These are phyloP conservation scores for Elaphurus davidianus DNA, from an alignment of 2,113 vertebrate species.

Conservation along the genomic window DNA sequence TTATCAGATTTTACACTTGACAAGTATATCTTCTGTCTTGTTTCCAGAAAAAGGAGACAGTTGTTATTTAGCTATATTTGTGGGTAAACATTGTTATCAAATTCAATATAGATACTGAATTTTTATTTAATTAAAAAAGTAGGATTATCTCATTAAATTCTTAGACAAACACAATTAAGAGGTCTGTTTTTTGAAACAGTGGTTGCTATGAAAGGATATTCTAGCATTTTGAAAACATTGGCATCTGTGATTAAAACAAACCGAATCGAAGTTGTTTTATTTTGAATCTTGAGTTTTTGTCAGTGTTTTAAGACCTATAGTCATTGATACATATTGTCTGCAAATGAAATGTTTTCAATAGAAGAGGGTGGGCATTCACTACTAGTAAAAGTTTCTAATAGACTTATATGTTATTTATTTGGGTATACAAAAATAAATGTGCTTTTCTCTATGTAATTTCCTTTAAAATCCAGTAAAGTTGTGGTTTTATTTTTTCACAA, in stretches of 20 bases:
- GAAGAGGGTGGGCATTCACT: neutral
- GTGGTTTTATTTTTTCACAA: neutral
- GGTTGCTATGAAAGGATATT: neutral
- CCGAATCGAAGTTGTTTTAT: neutral
- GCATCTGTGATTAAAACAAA: neutral
- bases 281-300: neutral
- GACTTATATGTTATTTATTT: neutral
- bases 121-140: slow-evolving; percentile 29
- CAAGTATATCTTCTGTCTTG: neutral
- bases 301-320: neutral
- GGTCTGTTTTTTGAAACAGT: neutral
- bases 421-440: neutral
- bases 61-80: neutral
- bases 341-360: neutral
- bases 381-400: neutral
- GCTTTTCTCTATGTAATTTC: neutral
- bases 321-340: neutral
- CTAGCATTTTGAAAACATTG: neutral
- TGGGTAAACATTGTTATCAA: neutral
- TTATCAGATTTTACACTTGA: neutral
- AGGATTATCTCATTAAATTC: neutral
- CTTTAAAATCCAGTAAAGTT: neutral
- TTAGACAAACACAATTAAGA: neutral
- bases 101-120: neutral
- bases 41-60: neutral